A percentile compares a stretch with the other conserved stretches of the same genome.
These are phyloP conservation scores for Dendrolimus kikuchii DNA, from an alignment of 1,140 invertebrate species.

Conservation along the genomic window DNA sequence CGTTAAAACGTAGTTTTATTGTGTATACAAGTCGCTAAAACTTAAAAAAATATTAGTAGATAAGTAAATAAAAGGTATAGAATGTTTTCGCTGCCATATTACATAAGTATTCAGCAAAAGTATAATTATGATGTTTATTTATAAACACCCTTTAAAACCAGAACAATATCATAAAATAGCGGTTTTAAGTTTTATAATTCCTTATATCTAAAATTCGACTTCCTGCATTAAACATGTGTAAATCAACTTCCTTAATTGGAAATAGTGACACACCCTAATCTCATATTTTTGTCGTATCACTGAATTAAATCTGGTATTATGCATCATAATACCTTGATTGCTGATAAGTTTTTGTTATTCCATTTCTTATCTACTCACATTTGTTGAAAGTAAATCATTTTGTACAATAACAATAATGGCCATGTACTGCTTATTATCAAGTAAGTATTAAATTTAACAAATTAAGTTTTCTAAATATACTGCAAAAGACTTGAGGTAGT, in stretches of 20 bases:
- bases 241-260: not conserved
- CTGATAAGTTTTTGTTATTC: conserved; percentile 8
- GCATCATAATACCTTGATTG: conserved; percentile 10
- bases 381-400: not conserved
- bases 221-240: too few relatives aligned
- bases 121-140: too few relatives aligned
- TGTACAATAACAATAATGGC: not conserved
- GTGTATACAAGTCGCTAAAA: too few relatives aligned
- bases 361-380: not conserved
- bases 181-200: too few relatives aligned
- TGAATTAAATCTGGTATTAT: conserved; percentile 13
- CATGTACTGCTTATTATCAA: not conserved
- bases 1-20: too few relatives aligned
- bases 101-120: too few relatives aligned
- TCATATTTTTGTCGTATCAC: not conserved
- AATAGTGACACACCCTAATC: conserved; percentile 15
- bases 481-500: too few relatives aligned
- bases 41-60: too few relatives aligned
- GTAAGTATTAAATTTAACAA: not conserved
- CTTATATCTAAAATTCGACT: too few relatives aligned
- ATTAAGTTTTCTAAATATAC: too few relatives aligned
- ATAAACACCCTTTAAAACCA: not conserved
- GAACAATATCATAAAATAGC: not conserved
- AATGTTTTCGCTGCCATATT: too few relatives aligned
- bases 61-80: too few relatives aligned